Base-by-base conservation (phyloP, 2,888 invertebrate genomes). In the Drosophila anceps region DNA sequence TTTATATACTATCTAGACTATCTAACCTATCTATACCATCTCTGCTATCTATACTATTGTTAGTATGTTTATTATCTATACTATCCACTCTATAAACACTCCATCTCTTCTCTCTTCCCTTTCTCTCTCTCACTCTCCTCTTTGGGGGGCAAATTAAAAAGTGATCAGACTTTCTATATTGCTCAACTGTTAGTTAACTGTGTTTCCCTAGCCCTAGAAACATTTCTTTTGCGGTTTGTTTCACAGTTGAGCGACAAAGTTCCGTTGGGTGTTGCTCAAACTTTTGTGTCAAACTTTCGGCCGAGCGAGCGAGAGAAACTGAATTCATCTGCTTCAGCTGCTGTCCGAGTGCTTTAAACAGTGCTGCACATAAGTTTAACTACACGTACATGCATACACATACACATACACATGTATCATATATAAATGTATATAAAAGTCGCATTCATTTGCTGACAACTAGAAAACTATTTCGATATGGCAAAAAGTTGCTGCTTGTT, bases 291-390 rank as follows among this genome's bases (percentile, higher is more conserved):
- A n/a, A 62, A 50, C 53, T 61, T 74, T 54, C 43, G 18, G 2
- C 61, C 50, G 8, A 37, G 37, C 24, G 33, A 20, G 18, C 33
- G 33, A 51, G 35, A 9, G 31, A 24, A 44, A 57, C 54, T 53
- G 27, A 37, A 48, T 50, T 24, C 29, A 44, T 50, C 20, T 29
- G 58, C 13, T 29, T 65, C 13, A 35, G 41, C 59, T 59, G 59
- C 27, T 29, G 31, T 44, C 33, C 27, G 51, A 35, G 37, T n/a
- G 54, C 24, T 3, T 43, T 43, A 57, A 44, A 67, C 67, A 67
- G 62, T 75, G 63, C 37, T 31, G 37, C 48, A 35, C 20, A 69
- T 39, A 76, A 76, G 76, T 68, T 59, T 41, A 46, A 60, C 41
- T 39, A 51, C 67, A 31, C 50, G 10, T n/a, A 59, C 51, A 53